These are phyloP conservation scores for Gouania willdenowi DNA, from an alignment of 2,797 vertebrate genomes.

Conservation along the genomic window DNA sequence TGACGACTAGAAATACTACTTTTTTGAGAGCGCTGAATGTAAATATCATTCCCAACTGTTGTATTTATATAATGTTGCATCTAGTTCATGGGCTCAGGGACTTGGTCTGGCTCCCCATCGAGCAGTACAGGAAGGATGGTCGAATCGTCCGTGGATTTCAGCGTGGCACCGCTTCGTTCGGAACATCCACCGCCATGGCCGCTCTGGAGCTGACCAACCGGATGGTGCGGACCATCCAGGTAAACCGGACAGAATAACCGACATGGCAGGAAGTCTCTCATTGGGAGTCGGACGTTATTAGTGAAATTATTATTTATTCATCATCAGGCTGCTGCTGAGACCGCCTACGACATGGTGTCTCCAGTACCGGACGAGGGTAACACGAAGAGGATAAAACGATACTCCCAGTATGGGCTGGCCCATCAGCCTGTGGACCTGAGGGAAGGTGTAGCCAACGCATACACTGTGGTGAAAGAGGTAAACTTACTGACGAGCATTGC, in stretches of 20 bases:
- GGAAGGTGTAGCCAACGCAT: conserved; percentile 97
- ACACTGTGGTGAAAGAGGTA: conserved; percentile 97
- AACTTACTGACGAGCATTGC: background rate
- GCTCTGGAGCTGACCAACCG: conserved; percentile 95
- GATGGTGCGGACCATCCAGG: conserved; percentile 98
- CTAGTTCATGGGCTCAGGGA: conserved; percentile 95
- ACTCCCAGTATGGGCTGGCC: conserved; percentile 86
- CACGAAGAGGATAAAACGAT: conserved; percentile 83
- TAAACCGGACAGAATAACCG: conserved; percentile 62
- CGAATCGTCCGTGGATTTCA: conserved; percentile 94
- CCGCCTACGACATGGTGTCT: conserved; percentile 97
- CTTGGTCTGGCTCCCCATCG: conserved; percentile 95
- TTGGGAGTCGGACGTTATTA: no score
- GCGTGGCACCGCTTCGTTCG: conserved; percentile 93
- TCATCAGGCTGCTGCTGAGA: conserved; percentile 92
- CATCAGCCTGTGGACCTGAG: conserved; percentile 94
- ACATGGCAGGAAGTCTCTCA: no score
- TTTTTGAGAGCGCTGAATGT: no score
- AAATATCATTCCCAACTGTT: no score
- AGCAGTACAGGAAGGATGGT: conserved; percentile 97
- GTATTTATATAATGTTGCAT: no score
- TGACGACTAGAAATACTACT: no score
- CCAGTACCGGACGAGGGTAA: conserved; percentile 87
- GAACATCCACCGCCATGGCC: conserved; percentile 97
- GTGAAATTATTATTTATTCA: background rate